A percentile compares a stretch with the other conserved stretches of the same genome.
Conservation (phyloP, 2,888 invertebrate genomes). For the Melanchra persicariae region DNA sequence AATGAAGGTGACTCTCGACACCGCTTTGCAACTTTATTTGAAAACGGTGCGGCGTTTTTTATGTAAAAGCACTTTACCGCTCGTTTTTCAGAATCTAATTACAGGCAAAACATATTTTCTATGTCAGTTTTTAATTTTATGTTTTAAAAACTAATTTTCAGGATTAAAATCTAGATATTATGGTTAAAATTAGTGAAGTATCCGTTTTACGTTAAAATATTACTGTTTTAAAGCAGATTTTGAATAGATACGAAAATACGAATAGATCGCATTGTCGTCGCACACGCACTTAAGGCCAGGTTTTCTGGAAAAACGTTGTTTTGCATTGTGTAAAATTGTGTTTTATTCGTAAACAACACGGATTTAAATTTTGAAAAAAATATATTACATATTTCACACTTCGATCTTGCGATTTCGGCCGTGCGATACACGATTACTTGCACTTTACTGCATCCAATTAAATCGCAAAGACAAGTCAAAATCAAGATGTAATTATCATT, state of each 20-base stretch:
- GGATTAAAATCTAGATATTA: not conserved
- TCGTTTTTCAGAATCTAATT: constrained; percentile 20
- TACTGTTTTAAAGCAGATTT: not conserved
- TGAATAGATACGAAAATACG: not conserved
- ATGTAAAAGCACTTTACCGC: not conserved
- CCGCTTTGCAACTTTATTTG: constrained; percentile 2
- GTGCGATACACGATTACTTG: too few relatives aligned
- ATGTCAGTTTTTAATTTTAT: not conserved
- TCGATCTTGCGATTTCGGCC: too few relatives aligned
- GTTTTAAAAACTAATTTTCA: constrained; percentile 13
- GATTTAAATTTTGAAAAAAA: too few relatives aligned
- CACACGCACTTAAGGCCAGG: too few relatives aligned
- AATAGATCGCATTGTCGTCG: too few relatives aligned
- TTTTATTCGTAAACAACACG: too few relatives aligned
- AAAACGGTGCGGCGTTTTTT: not conserved
- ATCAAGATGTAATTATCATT: too few relatives aligned
- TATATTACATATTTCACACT: too few relatives aligned
- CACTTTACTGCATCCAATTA: too few relatives aligned
- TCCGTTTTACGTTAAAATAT: not conserved
- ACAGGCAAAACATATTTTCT: not conserved
- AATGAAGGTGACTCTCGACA: not conserved
- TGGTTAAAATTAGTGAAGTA: not conserved
- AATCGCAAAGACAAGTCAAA: too few relatives aligned
- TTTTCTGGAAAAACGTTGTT: too few relatives aligned
- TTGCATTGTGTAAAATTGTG: too few relatives aligned